Conservation (phyloP, 2,888 invertebrate species). For the Heliconius hortense region DNA sequence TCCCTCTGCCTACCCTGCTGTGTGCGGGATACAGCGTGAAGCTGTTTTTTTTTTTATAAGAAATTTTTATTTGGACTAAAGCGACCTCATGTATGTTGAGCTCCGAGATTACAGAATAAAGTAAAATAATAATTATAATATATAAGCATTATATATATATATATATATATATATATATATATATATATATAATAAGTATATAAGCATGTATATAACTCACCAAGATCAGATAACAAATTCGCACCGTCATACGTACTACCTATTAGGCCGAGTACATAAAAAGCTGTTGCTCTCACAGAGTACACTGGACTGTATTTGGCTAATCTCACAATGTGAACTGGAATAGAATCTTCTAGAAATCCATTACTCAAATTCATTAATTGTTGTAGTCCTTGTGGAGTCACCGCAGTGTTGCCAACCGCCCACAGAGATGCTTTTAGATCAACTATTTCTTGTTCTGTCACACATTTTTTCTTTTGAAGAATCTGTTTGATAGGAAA, state of each 20-base stretch:
- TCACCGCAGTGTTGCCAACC: constrained; percentile 90
- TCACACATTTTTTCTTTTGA: constrained; percentile 80
- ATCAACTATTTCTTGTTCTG: constrained; percentile 87
- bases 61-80: too few relatives aligned
- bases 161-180: too few relatives aligned
- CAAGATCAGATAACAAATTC: constrained; percentile 87
- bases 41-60: too few relatives aligned
- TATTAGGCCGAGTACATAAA: constrained; percentile 92
- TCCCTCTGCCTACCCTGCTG: too few relatives aligned
- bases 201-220: constrained; percentile 53
- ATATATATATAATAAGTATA: too few relatives aligned
- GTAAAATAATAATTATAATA: not conserved
- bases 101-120: too few relatives aligned
- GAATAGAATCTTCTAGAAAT: constrained; percentile 66
- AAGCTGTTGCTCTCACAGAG: constrained; percentile 93
- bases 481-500: constrained; percentile 54
- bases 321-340: constrained; percentile 82
- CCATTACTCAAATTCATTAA: constrained; percentile 81
- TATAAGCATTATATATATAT: too few relatives aligned
- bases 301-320: constrained; percentile 92
- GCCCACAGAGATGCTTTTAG: constrained; percentile 96
- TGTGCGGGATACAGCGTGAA: too few relatives aligned
- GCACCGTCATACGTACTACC: constrained; percentile 93
- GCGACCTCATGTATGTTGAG: too few relatives aligned
- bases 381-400: constrained; percentile 88